Evolutionary conservation across 2,888 invertebrate species (phyloP).

Genomic region (Xylota sylvarum): DNA sequence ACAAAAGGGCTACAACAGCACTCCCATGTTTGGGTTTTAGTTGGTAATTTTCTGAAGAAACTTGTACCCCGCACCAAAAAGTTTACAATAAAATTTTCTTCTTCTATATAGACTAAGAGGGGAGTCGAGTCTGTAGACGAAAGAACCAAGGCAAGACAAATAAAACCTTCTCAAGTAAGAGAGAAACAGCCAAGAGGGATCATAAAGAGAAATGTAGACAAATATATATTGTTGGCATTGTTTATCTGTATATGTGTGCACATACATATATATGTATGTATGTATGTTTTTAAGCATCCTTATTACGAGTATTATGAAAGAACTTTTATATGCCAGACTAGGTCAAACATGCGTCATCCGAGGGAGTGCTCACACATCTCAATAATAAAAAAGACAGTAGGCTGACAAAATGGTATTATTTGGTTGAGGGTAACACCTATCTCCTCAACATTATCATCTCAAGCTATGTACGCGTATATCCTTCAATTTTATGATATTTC

Average conservation of each 20-base stretch:
- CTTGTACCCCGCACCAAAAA: constrained; percentile 24
- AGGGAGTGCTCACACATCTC: constrained; percentile 39
- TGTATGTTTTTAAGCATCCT: constrained; percentile 32
- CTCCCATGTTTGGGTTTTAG: constrained; percentile 30
- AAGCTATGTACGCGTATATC: constrained; percentile 4
- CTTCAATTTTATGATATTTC: constrained; percentile 5
- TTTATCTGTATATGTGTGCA: background rate
- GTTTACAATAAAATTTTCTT: constrained; percentile 21
- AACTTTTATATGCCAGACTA: constrained; percentile 67
- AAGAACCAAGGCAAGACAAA: constrained; percentile 40
- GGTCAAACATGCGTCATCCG: constrained; percentile 73
- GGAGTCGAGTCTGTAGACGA: constrained; percentile 28
- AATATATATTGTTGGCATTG: constrained; percentile 26
- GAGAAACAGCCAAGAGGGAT: background rate
- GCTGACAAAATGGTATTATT: constrained; percentile 13
- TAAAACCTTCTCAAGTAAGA: constrained; percentile 24
- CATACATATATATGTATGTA: too few relatives aligned
- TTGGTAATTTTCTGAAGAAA: constrained; percentile 22
- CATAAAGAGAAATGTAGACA: constrained; percentile 34
- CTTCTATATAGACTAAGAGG: background rate
- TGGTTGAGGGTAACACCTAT: constrained; percentile 4
- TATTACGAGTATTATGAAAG: constrained; percentile 58
- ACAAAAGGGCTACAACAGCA: background rate
- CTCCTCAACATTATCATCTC: constrained; percentile 9
- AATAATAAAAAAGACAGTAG: constrained; percentile 8